Evolutionary conservation across 1,140 invertebrate genomes (phyloP).

Genomic region (Drosophila orena): DNA sequence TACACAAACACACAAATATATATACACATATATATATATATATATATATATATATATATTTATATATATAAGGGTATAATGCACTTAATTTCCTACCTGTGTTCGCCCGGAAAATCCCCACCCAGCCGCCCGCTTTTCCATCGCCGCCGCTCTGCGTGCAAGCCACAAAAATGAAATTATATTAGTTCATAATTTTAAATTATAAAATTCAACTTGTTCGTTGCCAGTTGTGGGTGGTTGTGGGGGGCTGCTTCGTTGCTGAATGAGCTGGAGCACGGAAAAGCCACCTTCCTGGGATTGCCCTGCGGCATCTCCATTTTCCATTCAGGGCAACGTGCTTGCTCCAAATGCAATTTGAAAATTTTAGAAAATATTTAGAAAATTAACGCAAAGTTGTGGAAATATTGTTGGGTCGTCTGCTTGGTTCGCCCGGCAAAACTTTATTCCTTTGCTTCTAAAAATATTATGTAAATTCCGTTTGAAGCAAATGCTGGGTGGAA

Average conservation of each 20-base stretch:
- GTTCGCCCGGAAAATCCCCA: constrained; percentile 16
- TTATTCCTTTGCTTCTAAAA: constrained; percentile 50
- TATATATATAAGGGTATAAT: constrained; percentile 54
- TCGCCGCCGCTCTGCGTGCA: constrained; percentile 66
- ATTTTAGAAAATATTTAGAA: constrained; percentile 80
- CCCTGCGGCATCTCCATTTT: constrained; percentile 46
- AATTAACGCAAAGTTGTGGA: constrained; percentile 82
- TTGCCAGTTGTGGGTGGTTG: constrained; percentile 8
- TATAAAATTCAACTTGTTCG: constrained; percentile 68
- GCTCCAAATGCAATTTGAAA: constrained; percentile 70
- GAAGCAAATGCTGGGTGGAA: constrained; percentile 7
- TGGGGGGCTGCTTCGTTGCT: constrained; percentile 15
- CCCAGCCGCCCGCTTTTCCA: not conserved
- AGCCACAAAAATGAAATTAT: constrained; percentile 76
- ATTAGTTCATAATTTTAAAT: constrained; percentile 82
- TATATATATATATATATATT: constrained; percentile 30
- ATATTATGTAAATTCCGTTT: constrained; percentile 72
- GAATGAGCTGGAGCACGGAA: constrained; percentile 53
- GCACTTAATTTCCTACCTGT: constrained; percentile 71
- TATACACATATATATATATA: constrained; percentile 26
- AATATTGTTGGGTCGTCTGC: constrained; percentile 60
- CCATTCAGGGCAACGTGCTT: not conserved
- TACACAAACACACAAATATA: constrained; percentile 35
- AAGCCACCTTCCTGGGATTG: constrained; percentile 48
- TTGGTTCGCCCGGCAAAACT: constrained; percentile 30